Base-by-base conservation (phyloP, 37 sponge, comb jelly and placozoan species). In the Crambe crambe region DNA sequence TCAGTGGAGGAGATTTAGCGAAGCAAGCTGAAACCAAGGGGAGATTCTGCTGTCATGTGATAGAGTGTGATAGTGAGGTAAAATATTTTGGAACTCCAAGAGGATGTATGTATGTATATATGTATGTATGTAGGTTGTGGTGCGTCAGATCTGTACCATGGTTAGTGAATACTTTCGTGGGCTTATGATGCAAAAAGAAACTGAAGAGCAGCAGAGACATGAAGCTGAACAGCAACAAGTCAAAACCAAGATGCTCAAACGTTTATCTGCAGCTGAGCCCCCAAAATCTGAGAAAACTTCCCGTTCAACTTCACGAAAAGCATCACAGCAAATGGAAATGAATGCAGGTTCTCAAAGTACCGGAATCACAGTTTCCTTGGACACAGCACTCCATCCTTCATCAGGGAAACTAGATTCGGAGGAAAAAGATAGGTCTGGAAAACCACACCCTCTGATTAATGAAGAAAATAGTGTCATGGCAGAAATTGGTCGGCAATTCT, bases 51-150 rank as follows among this genome's bases (percentile, higher is more conserved):
- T 93, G 95, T 44, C 75, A 90, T 39, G 92, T 94, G 15, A 25
- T 94, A 3, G 89, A 94, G 70, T 87, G 92, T 83, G 86, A 56
- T n/a, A 88, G 40, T 79, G 92, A 88, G 86, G 95, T 91, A 61
- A 25, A 22, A 6, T 47, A 60, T 60, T 9, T 9, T 51, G 54
- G 9, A 51, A 18, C 15, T 18, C 54, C 27, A 25, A 25, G 6
- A 25, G 61, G 27, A 9, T 20, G 4, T n/a, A 60, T 60, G 27
- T 22, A 60, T 22, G 5, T 25, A 26, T 21, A 25, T 21, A 60
- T 21, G 27, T 22, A 60, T 60, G 27, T 6, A 67, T 20, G 15
- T 9, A 94, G 95, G 56, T 64, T 37, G 32, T 58, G n/a, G 92
- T 88, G 12, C 82, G 89, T 38, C 77, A 87, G 40, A 85, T 94